Evolutionary conservation across 1,140 invertebrate genomes (phyloP).

Genomic region (Heliconius himera): DNA sequence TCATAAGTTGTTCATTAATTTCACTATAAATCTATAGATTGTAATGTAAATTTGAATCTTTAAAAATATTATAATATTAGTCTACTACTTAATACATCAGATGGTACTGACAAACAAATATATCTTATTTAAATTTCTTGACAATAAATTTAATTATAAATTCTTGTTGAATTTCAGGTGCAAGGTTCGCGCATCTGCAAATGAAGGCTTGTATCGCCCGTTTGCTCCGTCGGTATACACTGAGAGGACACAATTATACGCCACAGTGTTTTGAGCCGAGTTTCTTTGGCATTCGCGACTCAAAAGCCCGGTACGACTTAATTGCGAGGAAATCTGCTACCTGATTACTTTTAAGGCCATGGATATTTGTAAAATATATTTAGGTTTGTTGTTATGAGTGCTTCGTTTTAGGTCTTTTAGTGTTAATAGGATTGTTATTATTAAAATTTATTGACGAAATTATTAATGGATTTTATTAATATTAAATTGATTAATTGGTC

Average conservation of each 20-base stretch:
- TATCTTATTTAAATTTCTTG: not conserved
- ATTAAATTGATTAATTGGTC: too few relatives aligned
- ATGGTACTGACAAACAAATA: not conserved
- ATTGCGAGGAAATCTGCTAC: slow-evolving; percentile 25
- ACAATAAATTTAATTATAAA: slow-evolving; percentile 4
- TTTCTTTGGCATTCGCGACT: slow-evolving; percentile 35
- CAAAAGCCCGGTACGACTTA: slow-evolving; percentile 34
- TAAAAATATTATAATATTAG: too few relatives aligned
- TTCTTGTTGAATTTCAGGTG: slow-evolving; percentile 39
- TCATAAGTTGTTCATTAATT: too few relatives aligned
- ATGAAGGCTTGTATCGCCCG: slow-evolving; percentile 65
- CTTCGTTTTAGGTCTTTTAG: too few relatives aligned
- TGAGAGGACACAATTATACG: slow-evolving; percentile 38
- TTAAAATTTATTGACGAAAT: too few relatives aligned
- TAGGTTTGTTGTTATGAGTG: too few relatives aligned
- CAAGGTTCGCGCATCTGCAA: slow-evolving; percentile 78
- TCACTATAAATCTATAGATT: too few relatives aligned
- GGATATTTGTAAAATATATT: too few relatives aligned
- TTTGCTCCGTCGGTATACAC: slow-evolving; percentile 56
- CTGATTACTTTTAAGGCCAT: not conserved
- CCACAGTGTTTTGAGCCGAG: slow-evolving; percentile 27
- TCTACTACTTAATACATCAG: not conserved
- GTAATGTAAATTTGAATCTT: too few relatives aligned
- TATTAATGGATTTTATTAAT: too few relatives aligned
- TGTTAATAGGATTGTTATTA: too few relatives aligned